Percentiles rank a stretch among this genome's conserved stretches.
Evolutionary conservation across 2,113 vertebrate species (phyloP).

Genomic region (Tichodroma muraria): DNA sequence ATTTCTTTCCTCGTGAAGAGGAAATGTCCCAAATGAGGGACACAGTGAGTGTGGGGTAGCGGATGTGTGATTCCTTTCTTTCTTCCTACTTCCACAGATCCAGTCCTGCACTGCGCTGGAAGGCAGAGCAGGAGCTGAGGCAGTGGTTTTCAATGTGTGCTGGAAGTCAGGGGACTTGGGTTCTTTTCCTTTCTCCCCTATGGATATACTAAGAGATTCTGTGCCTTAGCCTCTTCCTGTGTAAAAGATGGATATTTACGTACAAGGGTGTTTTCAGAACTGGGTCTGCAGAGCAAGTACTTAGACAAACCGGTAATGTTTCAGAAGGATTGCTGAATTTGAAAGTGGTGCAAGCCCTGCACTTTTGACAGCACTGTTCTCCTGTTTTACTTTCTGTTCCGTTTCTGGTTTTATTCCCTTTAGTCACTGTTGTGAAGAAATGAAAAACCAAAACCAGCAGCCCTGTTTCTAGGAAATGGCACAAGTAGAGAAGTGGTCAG

Average conservation of each 20-base stretch:
- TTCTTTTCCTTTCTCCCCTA: neutral
- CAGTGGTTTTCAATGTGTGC: accelerated
- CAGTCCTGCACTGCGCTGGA: neutral
- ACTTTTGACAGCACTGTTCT: accelerated
- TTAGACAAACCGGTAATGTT: neutral
- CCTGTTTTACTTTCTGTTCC: neutral
- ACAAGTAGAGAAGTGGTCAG: neutral
- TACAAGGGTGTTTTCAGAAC: neutral
- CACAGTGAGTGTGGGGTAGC: neutral
- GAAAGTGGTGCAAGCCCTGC: accelerated
- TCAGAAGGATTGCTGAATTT: neutral
- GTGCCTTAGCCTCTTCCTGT: neutral
- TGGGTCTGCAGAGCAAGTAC: neutral
- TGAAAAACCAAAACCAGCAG: neutral
- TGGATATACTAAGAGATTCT: neutral
- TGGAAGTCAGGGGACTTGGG: neutral
- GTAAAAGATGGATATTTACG: neutral
- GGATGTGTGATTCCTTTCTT: neutral
- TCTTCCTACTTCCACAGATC: accelerated
- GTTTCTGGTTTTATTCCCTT: neutral
- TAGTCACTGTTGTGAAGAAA: neutral
- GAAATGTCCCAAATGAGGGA: neutral
- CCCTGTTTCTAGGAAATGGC: neutral
- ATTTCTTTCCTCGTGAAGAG: neutral
- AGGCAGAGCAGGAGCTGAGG: neutral